Evolutionary conservation across 2,888 invertebrate genomes (phyloP), one percentile per base, ranked within the genome.

Genomic region (Amphimallon solstitiale): DNA sequence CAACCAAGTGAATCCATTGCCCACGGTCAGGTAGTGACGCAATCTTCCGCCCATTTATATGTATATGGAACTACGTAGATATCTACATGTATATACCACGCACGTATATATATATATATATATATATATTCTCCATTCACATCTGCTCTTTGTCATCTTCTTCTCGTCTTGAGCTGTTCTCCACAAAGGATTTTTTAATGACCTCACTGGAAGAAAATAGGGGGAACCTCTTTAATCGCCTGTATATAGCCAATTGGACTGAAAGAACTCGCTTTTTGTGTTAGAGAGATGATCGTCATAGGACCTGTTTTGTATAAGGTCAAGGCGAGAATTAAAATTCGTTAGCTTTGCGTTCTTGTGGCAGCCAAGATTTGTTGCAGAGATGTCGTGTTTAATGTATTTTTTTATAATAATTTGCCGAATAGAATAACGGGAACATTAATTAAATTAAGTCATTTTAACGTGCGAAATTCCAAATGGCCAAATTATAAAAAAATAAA

Each of bases 21-120:
- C 69, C 69, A 69, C 67, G 69, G 69, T 69, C 69, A 69, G 64
- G 52, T 67, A 62, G 59, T 69, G 69, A 67, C 67, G 67, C 65
- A 69, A 67, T 54, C 68, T 68, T 68, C 68, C 68, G 68, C 65
- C 19, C 19, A 6, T 6, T 19, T 19, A n/a, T n/a, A n/a, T n/a
- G n/a, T n/a, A n/a, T n/a, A n/a, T n/a, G n/a, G n/a, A n/a, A n/a
- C n/a, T n/a, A n/a, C n/a, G n/a, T n/a, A n/a, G n/a, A n/a, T n/a
- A n/a, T n/a, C n/a, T n/a, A 46, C 19, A 23, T 34, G 23, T 5
- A 5, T 5, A 23, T 21, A 48, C 23, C 48, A 38, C 7, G 12
- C 7, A 15, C 40, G 12, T 23, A 23, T 15, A 19, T 29, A n/a
- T 23, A 43, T 15, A 21, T 7, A 23, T 15, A 15, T n/a, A 17